phyloP scores from a whole-genome alignment of 2,797 vertebrate species.

The Macropodus opercularis region DNA sequence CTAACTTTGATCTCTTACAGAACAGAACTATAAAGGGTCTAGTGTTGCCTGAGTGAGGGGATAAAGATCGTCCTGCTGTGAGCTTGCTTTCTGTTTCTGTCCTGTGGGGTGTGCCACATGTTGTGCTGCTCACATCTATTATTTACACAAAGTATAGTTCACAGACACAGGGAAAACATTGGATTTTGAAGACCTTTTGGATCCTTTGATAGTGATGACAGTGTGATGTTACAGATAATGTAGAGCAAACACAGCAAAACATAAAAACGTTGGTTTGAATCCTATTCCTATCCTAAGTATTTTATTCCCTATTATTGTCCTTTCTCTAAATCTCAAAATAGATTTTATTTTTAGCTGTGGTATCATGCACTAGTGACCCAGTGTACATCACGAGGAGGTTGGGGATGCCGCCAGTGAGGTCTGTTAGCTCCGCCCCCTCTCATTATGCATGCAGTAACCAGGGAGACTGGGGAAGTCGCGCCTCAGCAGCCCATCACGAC shows the following conservation, averaged over 20 bases:
- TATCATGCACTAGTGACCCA: constrained; percentile 40
- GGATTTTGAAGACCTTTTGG: constrained; percentile 49
- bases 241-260: background rate
- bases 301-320: background rate
- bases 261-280: background rate
- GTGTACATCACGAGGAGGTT: constrained; percentile 30
- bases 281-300: background rate
- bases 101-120: constrained; percentile 47
- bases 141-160: constrained; percentile 50
- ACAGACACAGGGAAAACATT: constrained; percentile 29
- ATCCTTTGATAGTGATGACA: constrained; percentile 54
- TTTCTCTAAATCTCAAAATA: constrained; percentile 10
- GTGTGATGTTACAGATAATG: background rate
- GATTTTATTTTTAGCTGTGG: background rate
- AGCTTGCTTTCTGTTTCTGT: constrained; percentile 54
- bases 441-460: constrained; percentile 76
- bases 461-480: constrained; percentile 69
- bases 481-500: constrained; percentile 73
- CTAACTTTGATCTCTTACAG: constrained; percentile 61
- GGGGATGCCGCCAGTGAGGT: constrained; percentile 73
- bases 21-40: constrained; percentile 57
- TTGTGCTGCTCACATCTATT: constrained; percentile 61
- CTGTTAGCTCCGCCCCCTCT: constrained; percentile 50
- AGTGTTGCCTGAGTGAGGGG: constrained; percentile 1
- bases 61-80: constrained; percentile 54